Evolutionary conservation across 2,888 invertebrate species (phyloP), one percentile per base, ranked within the genome.

Genomic region (Scaptomyza cyrtandrae): DNA sequence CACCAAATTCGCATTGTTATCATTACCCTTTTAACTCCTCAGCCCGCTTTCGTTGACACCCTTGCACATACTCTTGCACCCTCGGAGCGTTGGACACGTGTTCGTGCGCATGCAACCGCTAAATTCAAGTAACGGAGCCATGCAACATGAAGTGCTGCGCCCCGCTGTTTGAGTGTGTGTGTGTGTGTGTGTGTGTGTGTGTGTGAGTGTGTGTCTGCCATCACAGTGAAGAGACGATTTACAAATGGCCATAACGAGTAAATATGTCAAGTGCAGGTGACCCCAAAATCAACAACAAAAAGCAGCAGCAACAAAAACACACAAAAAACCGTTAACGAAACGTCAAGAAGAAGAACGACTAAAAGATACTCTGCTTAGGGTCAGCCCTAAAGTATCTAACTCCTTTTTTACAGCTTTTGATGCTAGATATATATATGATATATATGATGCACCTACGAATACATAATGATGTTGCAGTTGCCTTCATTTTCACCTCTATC

Each of bases 261-360:
- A 90, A 90, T 90, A 90, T 90, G 90, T 90, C 90, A 90, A 90
- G 83, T 88, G 86, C 90, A 90, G 90, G 75, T 62, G 64, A 68
- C 69, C 72, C 49, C 39, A 64, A 71, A 66, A 58, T 61, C 60
- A 58, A 54, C 64, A 58, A 50, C 50, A 50, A 46, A 0, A 3
- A 24, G 24, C 24, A 24, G 24, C 24, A 24, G 5, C 24, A 24
- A 3, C 24, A 24, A 3, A 1, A 24, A 24, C 24, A 53, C n/a
- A n/a, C n/a, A 39, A 48, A 60, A 53, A 19, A 19, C 1, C 19
- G 3, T 19, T 41, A 66, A 58, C 55, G 16, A 54, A 50, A 10
- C 1, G 27, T 49, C 14, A 10, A 4, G 29, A 29, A 33, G n/a
- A 0, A 24, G 29, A 29, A 33, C 10, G 44, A 16, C n/a, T 14